Percentiles rank a stretch among this genome's conserved stretches.
Conservation (phyloP, 2,797 vertebrate genomes). For the Gallirallus australis region DNA sequence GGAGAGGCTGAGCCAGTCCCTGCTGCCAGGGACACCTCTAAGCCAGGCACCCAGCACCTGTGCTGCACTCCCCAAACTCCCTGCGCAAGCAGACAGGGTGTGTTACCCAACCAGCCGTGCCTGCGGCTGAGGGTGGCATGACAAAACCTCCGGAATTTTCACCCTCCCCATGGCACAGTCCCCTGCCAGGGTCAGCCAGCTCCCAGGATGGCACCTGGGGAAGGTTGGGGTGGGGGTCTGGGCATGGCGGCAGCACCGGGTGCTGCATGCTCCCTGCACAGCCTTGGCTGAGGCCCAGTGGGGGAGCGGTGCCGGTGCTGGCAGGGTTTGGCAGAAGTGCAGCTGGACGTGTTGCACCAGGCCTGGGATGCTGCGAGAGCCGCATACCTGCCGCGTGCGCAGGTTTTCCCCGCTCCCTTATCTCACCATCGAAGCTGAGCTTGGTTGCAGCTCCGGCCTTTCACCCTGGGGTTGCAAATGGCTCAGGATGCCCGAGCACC, state of each 20-base stretch:
- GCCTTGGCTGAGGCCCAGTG: background rate
- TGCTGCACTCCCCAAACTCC: rapidly evolving
- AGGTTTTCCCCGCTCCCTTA: slow-evolving; percentile 28
- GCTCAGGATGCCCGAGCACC: rapidly evolving
- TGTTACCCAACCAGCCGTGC: background rate
- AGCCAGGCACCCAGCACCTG: background rate
- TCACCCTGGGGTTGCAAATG: background rate
- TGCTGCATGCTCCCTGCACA: background rate
- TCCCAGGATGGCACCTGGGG: rapidly evolving
- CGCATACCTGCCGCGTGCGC: background rate
- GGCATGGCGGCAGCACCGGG: rapidly evolving
- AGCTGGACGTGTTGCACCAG: slow-evolving; percentile 57
- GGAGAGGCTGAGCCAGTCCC: background rate
- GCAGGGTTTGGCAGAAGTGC: slow-evolving; percentile 27
- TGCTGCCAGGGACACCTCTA: rapidly evolving
- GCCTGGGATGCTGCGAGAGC: slow-evolving; percentile 21
- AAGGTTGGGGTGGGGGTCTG: rapidly evolving
- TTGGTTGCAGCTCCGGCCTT: background rate
- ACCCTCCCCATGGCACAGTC: background rate
- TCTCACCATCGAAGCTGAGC: background rate
- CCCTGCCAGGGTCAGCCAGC: rapidly evolving
- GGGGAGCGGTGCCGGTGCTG: background rate
- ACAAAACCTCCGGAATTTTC: background rate
- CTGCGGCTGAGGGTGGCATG: rapidly evolving
- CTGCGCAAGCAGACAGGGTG: background rate